Evolutionary conservation across 2,888 invertebrate species (phyloP), one percentile per base, ranked within the genome.

Genomic region (Callyntrura guangdongensis): DNA sequence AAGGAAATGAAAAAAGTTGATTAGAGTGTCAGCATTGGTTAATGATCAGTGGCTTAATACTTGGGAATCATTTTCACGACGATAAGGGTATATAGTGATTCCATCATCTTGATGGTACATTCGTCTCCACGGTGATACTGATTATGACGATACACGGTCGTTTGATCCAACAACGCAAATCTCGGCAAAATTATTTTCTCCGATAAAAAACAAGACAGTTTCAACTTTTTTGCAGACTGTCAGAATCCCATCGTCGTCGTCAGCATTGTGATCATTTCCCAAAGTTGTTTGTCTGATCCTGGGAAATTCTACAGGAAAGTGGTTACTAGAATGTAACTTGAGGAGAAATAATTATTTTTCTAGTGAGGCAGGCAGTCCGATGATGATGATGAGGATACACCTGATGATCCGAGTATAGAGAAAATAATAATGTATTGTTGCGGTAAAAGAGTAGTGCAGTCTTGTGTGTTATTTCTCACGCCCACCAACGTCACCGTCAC

Each of bases 301-400:
- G 20, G 25, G 3, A 64, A 59, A 59, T 17, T 17, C 17, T 59
- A 17, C 6, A 6, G 6, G 36, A 67, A 14, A 27, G n/a, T 12
- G 14, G 8, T 36, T n/a, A 36, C n/a, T 22, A 69, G 17, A 72
- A 20, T 36, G 69, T 36, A 72, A 72, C 47, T 20, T 47, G 74
- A 77, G 74, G 3, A 77, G 12, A 77, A 77, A 69, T 69, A 64
- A 47, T 72, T 72, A 20, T 72, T 72, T 72, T 72, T n/a, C 36
- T 2, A 72, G 72, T 47, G 47, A 47, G 17, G 25, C 47, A n/a
- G 27, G 8, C 36, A n/a, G n/a, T 67, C 22, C 36, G 14, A n/a
- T 27, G 25, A 1, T 69, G 64, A 12, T 69, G 11, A 27, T 69
- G 27, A 9, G 3, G 36, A 11, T 61, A 17, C 61, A 36, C 8